Base-by-base conservation (phyloP, 2,113 vertebrate genomes). In the Myodes glareolus region DNA sequence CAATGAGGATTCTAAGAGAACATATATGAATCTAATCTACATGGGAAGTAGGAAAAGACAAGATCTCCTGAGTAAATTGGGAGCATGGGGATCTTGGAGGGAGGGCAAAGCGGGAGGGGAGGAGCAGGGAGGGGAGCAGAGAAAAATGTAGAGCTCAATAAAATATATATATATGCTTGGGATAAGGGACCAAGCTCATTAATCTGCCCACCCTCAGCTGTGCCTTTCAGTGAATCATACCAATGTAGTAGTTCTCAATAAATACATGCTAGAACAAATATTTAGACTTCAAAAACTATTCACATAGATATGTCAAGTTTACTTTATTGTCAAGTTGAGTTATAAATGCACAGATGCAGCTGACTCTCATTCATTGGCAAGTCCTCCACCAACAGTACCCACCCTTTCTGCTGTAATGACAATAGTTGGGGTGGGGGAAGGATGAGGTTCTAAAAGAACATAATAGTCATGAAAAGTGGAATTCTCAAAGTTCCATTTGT, bases 281-380 rank as follows among this genome's bases (percentile, higher is more conserved):
- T 70, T 91, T 39, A 70, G 19, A 47, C 47, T 84, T 91, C 50
- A 76, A 25, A 88, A 75, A 50, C 27, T 52, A 63, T 47, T 97
- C 88, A 90, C 47, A 82, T 50, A 65, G 3, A 45, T 72, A 14
- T 88, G 31, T 68, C 29, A 80, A 36, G 63, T 27, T 7, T 31
- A 14, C 45, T 67, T 75, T 63, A 78, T 52, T 63, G 14, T 95
- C 90, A 84, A 87, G 10, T 50, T 45, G 45, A 63, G 75, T 68
- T 86, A 78, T 23, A 91, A 95, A 58, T 81, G 0, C 45, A 86
- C 36, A 88, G 77, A 42, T 76, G 61, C 31, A 29, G 6, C 42
- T 72, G 39, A 72, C 63, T 91, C 21, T 82, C 76, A 45, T 75
- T 90, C 29, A 92, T 63, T 93, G 92, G 33, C 27, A 95, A 81